A percentile compares a stretch with the other conserved stretches of the same genome.
Evolutionary conservation across 2,113 vertebrate genomes (phyloP).

Genomic region (Turdus rufiventris): DNA sequence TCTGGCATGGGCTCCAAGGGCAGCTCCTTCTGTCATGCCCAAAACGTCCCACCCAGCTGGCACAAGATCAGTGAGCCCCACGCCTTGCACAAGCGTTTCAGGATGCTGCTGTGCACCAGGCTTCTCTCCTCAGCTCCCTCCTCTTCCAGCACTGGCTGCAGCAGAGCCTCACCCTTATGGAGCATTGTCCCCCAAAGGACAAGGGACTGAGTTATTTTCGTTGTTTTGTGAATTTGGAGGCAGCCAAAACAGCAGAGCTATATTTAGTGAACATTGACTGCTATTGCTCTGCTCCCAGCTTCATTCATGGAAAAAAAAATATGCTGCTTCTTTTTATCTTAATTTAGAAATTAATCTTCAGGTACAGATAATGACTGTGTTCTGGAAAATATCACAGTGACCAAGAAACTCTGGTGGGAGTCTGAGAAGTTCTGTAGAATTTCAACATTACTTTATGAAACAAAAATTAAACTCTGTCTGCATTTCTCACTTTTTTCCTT

Average conservation of each 20-base stretch:
- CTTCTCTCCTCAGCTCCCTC: background rate
- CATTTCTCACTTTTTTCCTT: background rate
- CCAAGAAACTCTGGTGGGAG: background rate
- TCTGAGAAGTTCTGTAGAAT: background rate
- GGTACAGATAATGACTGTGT: background rate
- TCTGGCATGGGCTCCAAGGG: background rate
- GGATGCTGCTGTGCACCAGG: background rate
- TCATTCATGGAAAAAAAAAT: background rate
- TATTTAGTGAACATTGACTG: background rate
- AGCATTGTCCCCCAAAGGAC: fast-evolving
- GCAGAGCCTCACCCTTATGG: background rate
- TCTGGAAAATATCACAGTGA: background rate
- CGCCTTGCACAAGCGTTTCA: background rate
- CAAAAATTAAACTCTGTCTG: background rate
- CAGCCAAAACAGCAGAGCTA: background rate
- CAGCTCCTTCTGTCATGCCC: background rate
- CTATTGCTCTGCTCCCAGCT: background rate
- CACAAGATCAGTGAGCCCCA: background rate
- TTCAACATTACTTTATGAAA: background rate
- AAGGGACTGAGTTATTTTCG: background rate
- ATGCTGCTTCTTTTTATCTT: background rate
- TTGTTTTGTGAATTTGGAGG: background rate
- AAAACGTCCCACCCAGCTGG: background rate
- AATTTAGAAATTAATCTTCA: background rate
- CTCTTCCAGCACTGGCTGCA: background rate